Evolutionary conservation across 2,888 invertebrate species (phyloP).

Genomic region (Omphaloscelis lunosa): DNA sequence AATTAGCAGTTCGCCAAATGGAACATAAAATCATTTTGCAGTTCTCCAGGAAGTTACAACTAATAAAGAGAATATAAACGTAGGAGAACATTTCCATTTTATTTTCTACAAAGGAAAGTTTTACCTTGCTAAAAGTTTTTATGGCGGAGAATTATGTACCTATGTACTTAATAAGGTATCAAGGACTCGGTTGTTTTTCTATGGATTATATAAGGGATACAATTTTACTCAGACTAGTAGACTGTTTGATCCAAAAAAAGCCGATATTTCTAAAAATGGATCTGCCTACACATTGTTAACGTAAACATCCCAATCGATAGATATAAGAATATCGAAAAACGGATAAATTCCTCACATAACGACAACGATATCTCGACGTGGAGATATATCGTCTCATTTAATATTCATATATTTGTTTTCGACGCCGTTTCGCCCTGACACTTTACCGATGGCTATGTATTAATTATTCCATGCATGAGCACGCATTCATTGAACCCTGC

Average conservation of each 20-base stretch:
- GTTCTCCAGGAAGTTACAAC: neutral
- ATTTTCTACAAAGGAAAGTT: neutral
- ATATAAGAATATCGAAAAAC: conserved; percentile 34
- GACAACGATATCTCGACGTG: conserved; percentile 73
- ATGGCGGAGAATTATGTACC: neutral
- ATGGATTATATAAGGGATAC: neutral
- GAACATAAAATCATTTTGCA: conserved; percentile 26
- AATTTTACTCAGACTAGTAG: no score
- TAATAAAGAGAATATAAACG: conserved; percentile 17
- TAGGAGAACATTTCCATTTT: neutral
- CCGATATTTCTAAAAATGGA: conserved; percentile 9
- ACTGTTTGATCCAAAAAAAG: neutral
- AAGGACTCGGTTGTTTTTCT: neutral
- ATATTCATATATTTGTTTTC: conserved; percentile 89
- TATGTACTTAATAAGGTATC: neutral
- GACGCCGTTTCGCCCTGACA: conserved; percentile 80
- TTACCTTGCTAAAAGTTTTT: neutral
- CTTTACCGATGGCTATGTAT: conserved; percentile 83
- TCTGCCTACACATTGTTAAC: neutral
- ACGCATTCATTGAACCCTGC: conserved; percentile 77
- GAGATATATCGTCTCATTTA: conserved; percentile 80
- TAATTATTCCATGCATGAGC: conserved; percentile 83
- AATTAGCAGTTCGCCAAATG: conserved; percentile 27
- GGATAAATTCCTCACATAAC: conserved; percentile 62
- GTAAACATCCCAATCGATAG: conserved; percentile 19